Evolutionary conservation across 2,113 vertebrate species (phyloP).

Genomic region (Callospermophilus lateralis): DNA sequence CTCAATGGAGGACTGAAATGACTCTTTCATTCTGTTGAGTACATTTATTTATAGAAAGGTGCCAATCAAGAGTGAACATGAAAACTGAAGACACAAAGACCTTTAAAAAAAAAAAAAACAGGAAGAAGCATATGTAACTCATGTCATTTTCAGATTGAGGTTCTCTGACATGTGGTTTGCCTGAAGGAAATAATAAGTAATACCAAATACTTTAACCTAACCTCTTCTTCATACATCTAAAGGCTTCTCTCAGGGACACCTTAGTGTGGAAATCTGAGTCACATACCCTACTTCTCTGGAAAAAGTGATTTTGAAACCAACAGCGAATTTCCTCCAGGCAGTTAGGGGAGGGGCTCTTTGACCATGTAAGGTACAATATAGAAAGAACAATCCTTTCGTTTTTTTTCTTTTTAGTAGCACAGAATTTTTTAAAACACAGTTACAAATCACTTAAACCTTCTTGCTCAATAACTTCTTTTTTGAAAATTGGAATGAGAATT

Average conservation of each 20-base stretch:
- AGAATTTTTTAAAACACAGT: background rate
- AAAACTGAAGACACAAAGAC: constrained; percentile 49
- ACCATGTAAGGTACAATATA: background rate
- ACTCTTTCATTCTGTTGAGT: constrained; percentile 42
- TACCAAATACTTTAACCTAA: constrained; percentile 43
- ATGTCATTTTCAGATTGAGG: constrained; percentile 51
- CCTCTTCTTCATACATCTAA: constrained; percentile 39
- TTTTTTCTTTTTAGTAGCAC: background rate
- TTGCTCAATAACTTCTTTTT: constrained; percentile 42
- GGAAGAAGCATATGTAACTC: background rate
- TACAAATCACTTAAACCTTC: constrained; percentile 6
- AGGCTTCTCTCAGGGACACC: constrained; percentile 54
- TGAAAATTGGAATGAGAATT: constrained; percentile 24
- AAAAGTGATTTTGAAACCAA: constrained; percentile 77
- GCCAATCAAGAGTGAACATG: background rate
- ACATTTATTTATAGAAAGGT: constrained; percentile 68
- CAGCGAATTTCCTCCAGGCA: constrained; percentile 32
- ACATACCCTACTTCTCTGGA: constrained; percentile 59
- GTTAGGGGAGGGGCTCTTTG: constrained; percentile 5
- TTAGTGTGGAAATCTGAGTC: constrained; percentile 73
- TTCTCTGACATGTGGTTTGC: constrained; percentile 66
- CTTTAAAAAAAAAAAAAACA: constrained; percentile 27
- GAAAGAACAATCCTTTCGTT: background rate
- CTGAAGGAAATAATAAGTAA: constrained; percentile 72
- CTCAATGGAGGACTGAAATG: background rate